Evolutionary conservation across 2,113 vertebrate genomes (phyloP).

Genomic region (Misgurnus mizolepis): DNA sequence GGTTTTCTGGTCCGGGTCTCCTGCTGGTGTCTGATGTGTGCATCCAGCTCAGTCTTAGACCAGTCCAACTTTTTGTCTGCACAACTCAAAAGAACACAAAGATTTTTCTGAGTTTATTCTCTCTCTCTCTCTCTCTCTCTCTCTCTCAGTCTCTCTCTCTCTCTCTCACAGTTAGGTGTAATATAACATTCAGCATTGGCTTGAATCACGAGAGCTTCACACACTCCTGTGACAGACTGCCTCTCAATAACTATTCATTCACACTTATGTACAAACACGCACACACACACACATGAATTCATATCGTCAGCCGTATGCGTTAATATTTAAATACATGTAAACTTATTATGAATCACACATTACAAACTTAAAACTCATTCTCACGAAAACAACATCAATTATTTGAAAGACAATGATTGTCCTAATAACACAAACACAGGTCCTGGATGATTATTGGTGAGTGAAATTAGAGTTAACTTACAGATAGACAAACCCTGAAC

Average conservation of each 20-base stretch:
- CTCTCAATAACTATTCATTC: conserved; percentile 28
- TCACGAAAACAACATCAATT: too few relatives aligned
- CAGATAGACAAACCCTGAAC: too few relatives aligned
- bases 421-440: too few relatives aligned
- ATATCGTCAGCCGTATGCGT: not conserved
- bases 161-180: conserved; percentile 62
- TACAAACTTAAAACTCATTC: too few relatives aligned
- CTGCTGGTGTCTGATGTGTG: conserved; percentile 8
- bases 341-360: too few relatives aligned
- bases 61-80: not conserved
- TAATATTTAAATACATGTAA: not conserved
- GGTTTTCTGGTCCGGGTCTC: not conserved
- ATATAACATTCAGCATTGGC: conserved; percentile 49
- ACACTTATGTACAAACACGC: conserved; percentile 32
- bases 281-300: not conserved
- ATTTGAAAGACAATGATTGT: too few relatives aligned
- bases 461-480: too few relatives aligned
- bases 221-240: conserved; percentile 36
- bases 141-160: conserved; percentile 10
- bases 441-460: too few relatives aligned
- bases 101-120: too few relatives aligned
- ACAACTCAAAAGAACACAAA: not conserved
- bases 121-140: not conserved
- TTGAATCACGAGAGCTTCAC: conserved; percentile 65
- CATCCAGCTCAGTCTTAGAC: conserved; percentile 11